These are phyloP conservation scores for Tetrapedia diversipes DNA, from an alignment of 2,888 invertebrate species.

Conservation along the genomic window DNA sequence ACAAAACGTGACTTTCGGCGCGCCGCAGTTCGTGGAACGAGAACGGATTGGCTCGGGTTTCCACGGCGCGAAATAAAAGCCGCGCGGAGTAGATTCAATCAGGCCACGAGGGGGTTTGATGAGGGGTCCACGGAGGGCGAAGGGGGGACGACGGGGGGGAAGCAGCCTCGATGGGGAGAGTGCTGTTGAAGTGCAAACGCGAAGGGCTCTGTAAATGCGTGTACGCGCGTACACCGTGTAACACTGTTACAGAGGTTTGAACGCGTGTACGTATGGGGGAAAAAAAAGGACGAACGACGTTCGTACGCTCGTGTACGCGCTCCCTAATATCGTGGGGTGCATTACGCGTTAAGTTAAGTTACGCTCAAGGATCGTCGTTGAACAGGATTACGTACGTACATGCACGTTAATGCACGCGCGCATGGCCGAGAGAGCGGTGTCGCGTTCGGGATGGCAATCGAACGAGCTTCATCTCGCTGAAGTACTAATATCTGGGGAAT, in stretches of 20 bases:
- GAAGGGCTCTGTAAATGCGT: conserved; percentile 52
- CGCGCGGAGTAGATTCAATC: conserved; percentile 64
- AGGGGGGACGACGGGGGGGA: too few relatives aligned
- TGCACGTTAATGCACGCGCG: conserved; percentile 50
- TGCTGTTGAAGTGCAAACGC: conserved; percentile 60
- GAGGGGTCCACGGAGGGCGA: conserved; percentile 50
- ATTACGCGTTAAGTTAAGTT: conserved; percentile 63
- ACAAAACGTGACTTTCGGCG: conserved; percentile 59
- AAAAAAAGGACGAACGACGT: conserved; percentile 30
- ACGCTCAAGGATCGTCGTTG: conserved; percentile 58
- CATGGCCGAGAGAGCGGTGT: conserved; percentile 30
- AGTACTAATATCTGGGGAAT: conserved; percentile 26
- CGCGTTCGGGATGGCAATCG: conserved; percentile 33
- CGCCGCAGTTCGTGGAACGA: conserved; percentile 55
- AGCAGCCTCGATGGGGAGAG: too few relatives aligned
- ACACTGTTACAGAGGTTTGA: too few relatives aligned
- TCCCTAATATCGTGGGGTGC: conserved; percentile 57
- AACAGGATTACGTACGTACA: conserved; percentile 52
- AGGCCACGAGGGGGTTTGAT: conserved; percentile 59
- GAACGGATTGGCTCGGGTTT: conserved; percentile 62
- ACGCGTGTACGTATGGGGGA: not conserved
- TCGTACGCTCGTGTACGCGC: conserved; percentile 1
- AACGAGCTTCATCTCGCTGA: conserved; percentile 34
- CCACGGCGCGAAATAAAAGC: conserved; percentile 65
- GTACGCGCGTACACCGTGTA: not conserved